phyloP scores from a whole-genome alignment of 2,113 vertebrate species.

The Stomatorhinus ivindoensis region DNA sequence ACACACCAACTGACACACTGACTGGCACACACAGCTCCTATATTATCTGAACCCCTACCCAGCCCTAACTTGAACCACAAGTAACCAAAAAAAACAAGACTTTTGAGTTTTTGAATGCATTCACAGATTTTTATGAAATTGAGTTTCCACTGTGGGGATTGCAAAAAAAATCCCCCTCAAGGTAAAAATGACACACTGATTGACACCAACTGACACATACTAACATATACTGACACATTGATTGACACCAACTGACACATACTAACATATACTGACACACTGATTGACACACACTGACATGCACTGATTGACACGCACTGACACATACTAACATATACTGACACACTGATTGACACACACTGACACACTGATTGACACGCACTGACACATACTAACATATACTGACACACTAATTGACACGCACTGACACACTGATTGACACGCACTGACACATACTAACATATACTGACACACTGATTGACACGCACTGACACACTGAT shows the following conservation, averaged over 20 bases:
- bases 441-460: not conserved
- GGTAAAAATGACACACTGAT: not conserved
- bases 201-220: not conserved
- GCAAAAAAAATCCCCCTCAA: not conserved
- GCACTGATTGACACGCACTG: not conserved
- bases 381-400: not conserved
- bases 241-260: not conserved
- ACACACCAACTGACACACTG: not conserved
- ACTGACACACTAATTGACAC: not conserved
- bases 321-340: not conserved
- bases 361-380: not conserved
- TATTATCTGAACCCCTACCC: not conserved
- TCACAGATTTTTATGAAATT: not conserved
- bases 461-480: not conserved
- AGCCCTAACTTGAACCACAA: not conserved
- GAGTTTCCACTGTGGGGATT: not conserved
- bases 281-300: not conserved
- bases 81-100: not conserved
- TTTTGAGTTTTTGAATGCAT: not conserved
- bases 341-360: not conserved
- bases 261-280: not conserved
- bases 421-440: not conserved
- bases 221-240: not conserved
- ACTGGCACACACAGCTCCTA: too few species aligned
- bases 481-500: conserved; percentile 7